These are phyloP conservation scores for Camelus dromedarius DNA, from an alignment of 2,113 vertebrate species.

Conservation along the genomic window DNA sequence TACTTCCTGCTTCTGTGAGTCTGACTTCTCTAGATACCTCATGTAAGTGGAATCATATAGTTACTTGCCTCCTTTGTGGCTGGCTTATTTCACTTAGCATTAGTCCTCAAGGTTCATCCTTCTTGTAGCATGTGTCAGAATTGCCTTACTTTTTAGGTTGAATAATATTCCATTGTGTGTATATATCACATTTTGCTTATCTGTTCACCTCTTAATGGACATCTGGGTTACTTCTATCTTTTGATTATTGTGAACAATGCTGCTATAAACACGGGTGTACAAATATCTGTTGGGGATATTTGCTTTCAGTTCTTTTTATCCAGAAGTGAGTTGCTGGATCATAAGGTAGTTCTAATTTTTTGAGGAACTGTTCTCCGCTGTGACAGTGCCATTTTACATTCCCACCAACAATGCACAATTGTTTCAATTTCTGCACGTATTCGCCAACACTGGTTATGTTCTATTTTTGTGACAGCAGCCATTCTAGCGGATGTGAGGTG, in stretches of 20 bases:
- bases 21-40: background rate
- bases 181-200: background rate
- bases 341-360: background rate
- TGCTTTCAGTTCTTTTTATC: background rate
- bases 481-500: background rate
- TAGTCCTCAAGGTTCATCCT: background rate
- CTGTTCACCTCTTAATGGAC: background rate
- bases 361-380: background rate
- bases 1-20: background rate
- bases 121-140: background rate
- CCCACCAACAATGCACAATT: background rate
- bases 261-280: background rate
- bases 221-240: background rate
- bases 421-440: background rate
- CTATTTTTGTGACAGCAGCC: background rate
- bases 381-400: background rate
- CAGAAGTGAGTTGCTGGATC: background rate
- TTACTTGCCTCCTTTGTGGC: background rate
- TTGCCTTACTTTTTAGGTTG: background rate
- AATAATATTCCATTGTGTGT: background rate
- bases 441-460: background rate
- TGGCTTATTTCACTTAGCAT: background rate
- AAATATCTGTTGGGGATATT: background rate
- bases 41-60: background rate
- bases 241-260: background rate